Evolutionary conservation across 2,113 vertebrate species (phyloP).

Genomic region (Peromyscus polionotus): DNA sequence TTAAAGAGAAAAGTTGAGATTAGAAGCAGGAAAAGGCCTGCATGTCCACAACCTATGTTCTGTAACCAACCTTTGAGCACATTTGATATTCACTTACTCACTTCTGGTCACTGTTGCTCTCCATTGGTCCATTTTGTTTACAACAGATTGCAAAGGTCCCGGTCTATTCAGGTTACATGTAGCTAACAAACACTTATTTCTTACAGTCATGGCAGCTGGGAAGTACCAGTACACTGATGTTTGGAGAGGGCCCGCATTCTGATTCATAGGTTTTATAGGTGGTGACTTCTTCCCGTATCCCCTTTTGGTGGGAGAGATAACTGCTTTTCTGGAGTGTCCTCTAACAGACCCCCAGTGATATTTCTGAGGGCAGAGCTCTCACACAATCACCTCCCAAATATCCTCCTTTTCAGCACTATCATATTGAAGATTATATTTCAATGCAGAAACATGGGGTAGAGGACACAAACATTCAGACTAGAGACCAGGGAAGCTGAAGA

Average conservation of each 20-base stretch:
- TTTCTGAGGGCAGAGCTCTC: no score
- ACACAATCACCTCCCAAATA: neutral
- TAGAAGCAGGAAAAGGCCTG: neutral
- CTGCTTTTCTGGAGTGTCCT: neutral
- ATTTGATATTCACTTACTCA: conserved; percentile 7
- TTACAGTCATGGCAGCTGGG: neutral
- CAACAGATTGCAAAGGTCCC: neutral
- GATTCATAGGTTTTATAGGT: no score
- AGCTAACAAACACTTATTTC: neutral
- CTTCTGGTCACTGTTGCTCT: neutral
- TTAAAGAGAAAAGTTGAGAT: conserved; percentile 23
- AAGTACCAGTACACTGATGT: neutral
- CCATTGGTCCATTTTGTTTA: neutral
- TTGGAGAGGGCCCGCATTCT: neutral
- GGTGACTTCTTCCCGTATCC: neutral
- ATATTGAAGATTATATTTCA: neutral
- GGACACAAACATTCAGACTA: neutral
- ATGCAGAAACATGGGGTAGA: neutral
- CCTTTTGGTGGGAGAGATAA: neutral
- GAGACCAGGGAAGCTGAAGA: neutral
- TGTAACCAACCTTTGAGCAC: neutral
- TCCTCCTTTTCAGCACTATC: neutral
- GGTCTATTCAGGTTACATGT: neutral
- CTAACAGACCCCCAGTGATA: neutral
- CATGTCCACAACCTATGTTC: neutral